These are phyloP conservation scores for Rhinella marina DNA, from an alignment of 2,797 vertebrate genomes.

Conservation along the genomic window DNA sequence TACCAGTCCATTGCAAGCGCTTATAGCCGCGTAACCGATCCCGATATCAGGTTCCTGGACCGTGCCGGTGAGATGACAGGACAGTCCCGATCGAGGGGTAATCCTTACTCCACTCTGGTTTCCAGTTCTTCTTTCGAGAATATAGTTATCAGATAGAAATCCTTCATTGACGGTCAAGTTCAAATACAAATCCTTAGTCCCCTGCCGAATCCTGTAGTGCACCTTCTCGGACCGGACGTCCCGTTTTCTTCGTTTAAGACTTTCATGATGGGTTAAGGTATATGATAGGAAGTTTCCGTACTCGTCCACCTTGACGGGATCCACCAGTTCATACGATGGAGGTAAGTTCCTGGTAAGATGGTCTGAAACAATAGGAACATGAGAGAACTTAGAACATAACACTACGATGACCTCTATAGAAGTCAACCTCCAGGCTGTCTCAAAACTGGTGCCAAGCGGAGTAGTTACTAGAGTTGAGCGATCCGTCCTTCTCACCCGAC, in stretches of 20 bases:
- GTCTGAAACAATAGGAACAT: slow-evolving; percentile 69
- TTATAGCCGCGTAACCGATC: slow-evolving; percentile 83
- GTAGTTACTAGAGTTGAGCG: too few relatives aligned
- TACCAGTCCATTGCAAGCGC: slow-evolving; percentile 91
- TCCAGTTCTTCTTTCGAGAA: slow-evolving; percentile 84
- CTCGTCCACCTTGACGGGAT: slow-evolving; percentile 81
- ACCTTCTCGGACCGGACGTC: slow-evolving; percentile 68
- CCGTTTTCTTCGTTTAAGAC: slow-evolving; percentile 74
- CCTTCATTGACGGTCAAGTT: slow-evolving; percentile 81
- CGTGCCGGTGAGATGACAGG: slow-evolving; percentile 86
- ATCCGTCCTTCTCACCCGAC: too few relatives aligned
- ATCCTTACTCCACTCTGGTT: slow-evolving; percentile 72
- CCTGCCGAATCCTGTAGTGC: slow-evolving; percentile 83
- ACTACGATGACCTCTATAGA: too few relatives aligned
- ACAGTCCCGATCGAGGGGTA: slow-evolving; percentile 56
- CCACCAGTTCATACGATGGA: slow-evolving; percentile 78
- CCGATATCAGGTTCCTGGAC: slow-evolving; percentile 68
- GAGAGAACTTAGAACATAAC: not conserved
- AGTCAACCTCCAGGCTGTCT: not conserved
- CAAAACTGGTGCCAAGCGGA: not conserved
- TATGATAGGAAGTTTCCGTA: slow-evolving; percentile 85
- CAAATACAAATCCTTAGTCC: slow-evolving; percentile 79
- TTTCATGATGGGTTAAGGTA: slow-evolving; percentile 75
- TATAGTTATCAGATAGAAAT: slow-evolving; percentile 82
- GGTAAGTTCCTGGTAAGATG: slow-evolving; percentile 72